Percentiles rank a stretch among this genome's conserved stretches.
These are phyloP conservation scores for Lipophrys pholis DNA, from an alignment of 2,113 vertebrate species.

Conservation along the genomic window DNA sequence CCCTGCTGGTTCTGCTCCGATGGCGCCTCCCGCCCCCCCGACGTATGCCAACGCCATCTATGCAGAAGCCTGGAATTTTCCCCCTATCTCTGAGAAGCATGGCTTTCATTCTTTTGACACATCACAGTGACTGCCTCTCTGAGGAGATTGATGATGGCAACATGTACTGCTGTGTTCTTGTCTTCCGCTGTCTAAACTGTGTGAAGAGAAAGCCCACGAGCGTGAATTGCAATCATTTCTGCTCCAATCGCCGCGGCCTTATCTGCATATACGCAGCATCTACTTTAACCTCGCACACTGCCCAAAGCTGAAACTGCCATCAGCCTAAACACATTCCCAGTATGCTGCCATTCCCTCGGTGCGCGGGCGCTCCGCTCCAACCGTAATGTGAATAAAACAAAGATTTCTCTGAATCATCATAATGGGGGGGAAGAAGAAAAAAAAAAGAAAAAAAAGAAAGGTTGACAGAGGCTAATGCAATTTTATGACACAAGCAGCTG, in stretches of 20 bases:
- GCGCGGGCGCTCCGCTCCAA: not conserved
- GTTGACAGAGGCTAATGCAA: slow-evolving; percentile 56
- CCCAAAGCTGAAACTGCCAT: slow-evolving; percentile 51
- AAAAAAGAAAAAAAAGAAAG: not conserved
- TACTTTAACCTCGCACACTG: slow-evolving; percentile 42
- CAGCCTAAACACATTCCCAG: slow-evolving; percentile 26
- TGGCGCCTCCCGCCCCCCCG: slow-evolving; percentile 5
- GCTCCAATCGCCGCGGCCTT: slow-evolving; percentile 38
- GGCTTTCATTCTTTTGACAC: slow-evolving; percentile 76
- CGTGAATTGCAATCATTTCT: slow-evolving; percentile 49
- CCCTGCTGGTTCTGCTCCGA: slow-evolving; percentile 29
- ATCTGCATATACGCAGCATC: slow-evolving; percentile 56
- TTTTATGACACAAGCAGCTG: slow-evolving; percentile 36
- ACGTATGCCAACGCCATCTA: slow-evolving; percentile 25
- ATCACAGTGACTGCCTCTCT: slow-evolving; percentile 67
- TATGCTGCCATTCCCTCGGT: not conserved
- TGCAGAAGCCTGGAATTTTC: slow-evolving; percentile 37
- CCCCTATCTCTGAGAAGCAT: slow-evolving; percentile 58
- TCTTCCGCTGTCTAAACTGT: slow-evolving; percentile 46
- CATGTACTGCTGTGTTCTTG: slow-evolving; percentile 42
- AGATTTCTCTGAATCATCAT: slow-evolving; percentile 40
- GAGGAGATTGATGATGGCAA: slow-evolving; percentile 79
- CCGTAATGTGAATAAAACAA: not conserved
- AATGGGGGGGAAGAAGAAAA: slow-evolving; percentile 3
- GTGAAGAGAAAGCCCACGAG: slow-evolving; percentile 42